Base-by-base conservation (phyloP, 2,113 vertebrate genomes). In the Bucco capensis region DNA sequence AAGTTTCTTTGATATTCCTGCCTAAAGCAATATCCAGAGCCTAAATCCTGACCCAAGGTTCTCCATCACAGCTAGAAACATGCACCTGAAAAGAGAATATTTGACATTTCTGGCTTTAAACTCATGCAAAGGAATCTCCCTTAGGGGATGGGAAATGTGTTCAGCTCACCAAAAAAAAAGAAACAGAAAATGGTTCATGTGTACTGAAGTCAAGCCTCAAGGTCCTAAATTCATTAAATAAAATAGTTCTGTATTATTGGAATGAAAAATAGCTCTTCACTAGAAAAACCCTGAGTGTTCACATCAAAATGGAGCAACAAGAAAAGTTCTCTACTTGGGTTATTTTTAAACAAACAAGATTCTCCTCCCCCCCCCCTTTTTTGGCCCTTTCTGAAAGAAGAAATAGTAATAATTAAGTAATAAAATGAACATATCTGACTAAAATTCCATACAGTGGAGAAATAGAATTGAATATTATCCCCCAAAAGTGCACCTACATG, bases 231-330 rank as follows among this genome's bases (percentile, higher is more conserved):
- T 90, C n/a, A 83, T 89, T 89, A 87, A 79, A 84, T 90, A 51
- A 90, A 95, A 89, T 85, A 95, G 90, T 82, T 50, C 94, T 79
- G 54, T 47, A 67, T 58, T 87, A 89, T 94, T 96, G 90, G 78
- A 88, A 92, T 90, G 73, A 94, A 96, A 94, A 96, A 90, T 93
- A 54, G 7, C 33, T 77, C 60, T 92, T 91, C 74, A 85, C 37
- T 40, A 84, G 38, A 92, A 71, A 27, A 78, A 61, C 10, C 10
- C 6, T 38, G 30, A 23, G 42, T 18, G 9, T 69, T 73, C 50
- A 35, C 42, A 30, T 50, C 69, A 38, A 90, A 79, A 50, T 8
- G 42, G 37, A 79, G 60, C 49, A 83, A 77, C 12, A 87, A 61
- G 42, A 53, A 86, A 76, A 78, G 38, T 5, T 66, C 76, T 79